Evolutionary conservation across 2,888 invertebrate species (phyloP).

Genomic region (Synergus itoensis): DNA sequence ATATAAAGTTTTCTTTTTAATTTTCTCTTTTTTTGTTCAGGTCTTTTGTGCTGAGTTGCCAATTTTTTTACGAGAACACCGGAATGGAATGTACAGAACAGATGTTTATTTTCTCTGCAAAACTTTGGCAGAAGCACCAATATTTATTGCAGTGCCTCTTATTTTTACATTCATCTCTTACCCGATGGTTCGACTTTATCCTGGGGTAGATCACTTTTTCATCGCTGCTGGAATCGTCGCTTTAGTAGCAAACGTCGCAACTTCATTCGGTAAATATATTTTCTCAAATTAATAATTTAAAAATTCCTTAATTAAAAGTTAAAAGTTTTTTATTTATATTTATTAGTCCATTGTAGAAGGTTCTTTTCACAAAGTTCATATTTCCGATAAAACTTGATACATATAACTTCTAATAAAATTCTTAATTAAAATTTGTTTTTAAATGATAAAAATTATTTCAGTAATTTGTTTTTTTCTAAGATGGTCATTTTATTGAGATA

Average conservation of each 20-base stretch:
- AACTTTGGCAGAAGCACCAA: conserved; percentile 92
- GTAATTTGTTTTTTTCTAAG: not conserved
- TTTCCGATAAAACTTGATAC: not conserved
- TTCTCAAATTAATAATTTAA: conserved; percentile 3
- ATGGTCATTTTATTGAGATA: not conserved
- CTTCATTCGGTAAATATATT: conserved; percentile 87
- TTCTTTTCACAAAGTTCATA: not conserved
- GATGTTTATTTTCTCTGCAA: conserved; percentile 95
- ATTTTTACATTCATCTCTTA: conserved; percentile 91
- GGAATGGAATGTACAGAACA: conserved; percentile 93
- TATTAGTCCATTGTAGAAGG: no score
- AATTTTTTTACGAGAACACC: conserved; percentile 92
- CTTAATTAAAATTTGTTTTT: not conserved
- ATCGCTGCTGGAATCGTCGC: conserved; percentile 86
- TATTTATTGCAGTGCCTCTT: conserved; percentile 90
- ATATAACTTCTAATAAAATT: not conserved
- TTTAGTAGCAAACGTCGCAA: conserved; percentile 92
- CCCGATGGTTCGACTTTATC: conserved; percentile 92
- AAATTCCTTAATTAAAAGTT: not conserved
- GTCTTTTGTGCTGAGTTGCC: conserved; percentile 94
- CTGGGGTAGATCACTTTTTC: conserved; percentile 85
- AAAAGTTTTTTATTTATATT: no score
- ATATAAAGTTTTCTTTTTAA: not conserved
- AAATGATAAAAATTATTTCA: not conserved
- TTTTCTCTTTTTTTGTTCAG: conserved; percentile 76